phyloP scores from a whole-genome alignment of 2,113 vertebrate species.

The Chlorodrepanis virens region DNA sequence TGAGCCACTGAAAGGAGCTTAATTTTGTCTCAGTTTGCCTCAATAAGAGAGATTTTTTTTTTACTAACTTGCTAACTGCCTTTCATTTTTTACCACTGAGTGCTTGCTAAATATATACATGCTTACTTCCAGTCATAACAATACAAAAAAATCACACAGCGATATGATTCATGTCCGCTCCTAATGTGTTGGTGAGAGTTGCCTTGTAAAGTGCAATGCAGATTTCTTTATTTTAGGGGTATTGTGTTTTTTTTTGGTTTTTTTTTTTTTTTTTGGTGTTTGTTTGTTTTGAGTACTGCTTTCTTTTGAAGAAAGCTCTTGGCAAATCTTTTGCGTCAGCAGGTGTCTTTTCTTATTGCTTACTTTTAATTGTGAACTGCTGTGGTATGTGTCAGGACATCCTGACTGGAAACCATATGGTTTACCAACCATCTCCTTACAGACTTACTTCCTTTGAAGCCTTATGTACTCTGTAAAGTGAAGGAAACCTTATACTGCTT shows the following conservation, averaged over 20 bases:
- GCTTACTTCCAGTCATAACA: conserved; percentile 32
- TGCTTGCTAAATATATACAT: conserved; percentile 10
- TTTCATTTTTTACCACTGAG: neutral
- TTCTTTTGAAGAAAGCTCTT: conserved; percentile 7
- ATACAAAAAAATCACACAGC: neutral
- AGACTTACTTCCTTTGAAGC: conserved; percentile 16
- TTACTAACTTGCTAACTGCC: neutral
- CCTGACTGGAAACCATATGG: conserved; percentile 56
- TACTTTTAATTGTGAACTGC: conserved; percentile 45
- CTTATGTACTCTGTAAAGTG: neutral
- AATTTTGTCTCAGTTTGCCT: neutral
- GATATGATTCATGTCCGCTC: neutral
- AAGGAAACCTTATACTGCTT: neutral
- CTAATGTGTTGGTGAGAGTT: neutral
- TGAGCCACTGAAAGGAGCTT: neutral
- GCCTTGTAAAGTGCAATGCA: neutral
- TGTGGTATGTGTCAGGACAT: conserved; percentile 44
- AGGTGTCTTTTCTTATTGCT: conserved; percentile 25
- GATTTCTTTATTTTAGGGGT: neutral
- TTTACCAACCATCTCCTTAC: neutral
- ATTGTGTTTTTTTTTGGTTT: neutral
- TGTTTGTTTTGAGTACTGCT: neutral
- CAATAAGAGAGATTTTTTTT: neutral
- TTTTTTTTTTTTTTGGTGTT: neutral
- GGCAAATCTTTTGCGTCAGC: conserved; percentile 22